Evolutionary conservation across 2,113 vertebrate species (phyloP).

Genomic region (Sporophila hypoxantha): DNA sequence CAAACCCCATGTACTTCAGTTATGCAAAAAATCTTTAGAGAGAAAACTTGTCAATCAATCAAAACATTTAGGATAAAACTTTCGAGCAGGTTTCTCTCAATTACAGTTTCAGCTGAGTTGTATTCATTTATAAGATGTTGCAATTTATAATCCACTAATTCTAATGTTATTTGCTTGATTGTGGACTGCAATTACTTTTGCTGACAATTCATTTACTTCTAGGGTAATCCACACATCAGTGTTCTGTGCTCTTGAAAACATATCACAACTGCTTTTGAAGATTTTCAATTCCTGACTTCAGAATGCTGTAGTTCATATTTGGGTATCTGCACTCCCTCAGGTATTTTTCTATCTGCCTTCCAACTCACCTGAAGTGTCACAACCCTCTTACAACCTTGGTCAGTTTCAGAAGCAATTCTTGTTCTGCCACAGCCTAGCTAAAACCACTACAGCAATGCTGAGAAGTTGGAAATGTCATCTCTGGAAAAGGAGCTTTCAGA

Average conservation of each 20-base stretch:
- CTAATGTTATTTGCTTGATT: neutral
- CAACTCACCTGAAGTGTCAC: neutral
- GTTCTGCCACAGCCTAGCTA: neutral
- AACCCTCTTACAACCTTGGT: neutral
- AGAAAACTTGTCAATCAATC: neutral
- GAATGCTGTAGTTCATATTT: neutral
- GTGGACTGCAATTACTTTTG: neutral
- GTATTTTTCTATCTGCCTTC: neutral
- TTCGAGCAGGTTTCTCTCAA: neutral
- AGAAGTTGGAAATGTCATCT: constrained; percentile 5
- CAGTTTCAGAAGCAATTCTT: constrained; percentile 4
- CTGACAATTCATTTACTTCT: neutral
- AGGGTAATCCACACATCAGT: neutral
- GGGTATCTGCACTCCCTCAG: neutral
- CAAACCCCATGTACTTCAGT: neutral
- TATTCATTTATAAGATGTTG: neutral
- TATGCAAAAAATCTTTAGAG: neutral
- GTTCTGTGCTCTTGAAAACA: neutral
- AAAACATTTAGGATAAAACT: neutral
- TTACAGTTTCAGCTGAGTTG: neutral
- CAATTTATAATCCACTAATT: neutral
- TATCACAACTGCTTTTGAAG: neutral
- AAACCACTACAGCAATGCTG: neutral
- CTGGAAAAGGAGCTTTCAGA: neutral
- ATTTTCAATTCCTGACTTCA: neutral